Evolutionary conservation across 2,888 invertebrate genomes (phyloP).

Genomic region (Drosophila ezoana): DNA sequence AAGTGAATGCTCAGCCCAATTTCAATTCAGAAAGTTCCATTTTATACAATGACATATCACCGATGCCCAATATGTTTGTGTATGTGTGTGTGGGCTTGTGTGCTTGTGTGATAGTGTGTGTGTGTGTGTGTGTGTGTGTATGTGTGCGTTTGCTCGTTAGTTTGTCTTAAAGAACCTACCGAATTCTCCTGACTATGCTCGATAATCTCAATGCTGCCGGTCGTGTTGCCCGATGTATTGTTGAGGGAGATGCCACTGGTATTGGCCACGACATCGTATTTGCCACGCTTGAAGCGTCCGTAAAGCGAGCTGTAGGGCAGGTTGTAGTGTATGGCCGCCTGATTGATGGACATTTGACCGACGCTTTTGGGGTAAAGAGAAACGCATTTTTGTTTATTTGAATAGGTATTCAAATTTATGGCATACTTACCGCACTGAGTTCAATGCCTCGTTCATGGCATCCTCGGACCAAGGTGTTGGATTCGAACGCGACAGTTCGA

Average conservation of each 20-base stretch:
- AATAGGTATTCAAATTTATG: neutral
- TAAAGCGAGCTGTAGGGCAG: constrained; percentile 95
- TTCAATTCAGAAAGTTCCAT: neutral
- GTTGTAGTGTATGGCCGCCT: constrained; percentile 96
- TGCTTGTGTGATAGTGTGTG: neutral
- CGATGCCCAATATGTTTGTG: neutral
- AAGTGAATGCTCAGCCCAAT: neutral
- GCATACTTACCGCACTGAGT: constrained; percentile 91
- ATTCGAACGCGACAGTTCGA: constrained; percentile 94
- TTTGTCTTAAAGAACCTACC: constrained; percentile 72
- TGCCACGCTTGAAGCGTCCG: constrained; percentile 94
- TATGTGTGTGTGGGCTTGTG: neutral
- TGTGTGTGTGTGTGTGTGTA: neutral
- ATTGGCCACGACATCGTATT: constrained; percentile 88
- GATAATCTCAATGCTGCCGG: constrained; percentile 84
- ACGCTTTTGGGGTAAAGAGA: constrained; percentile 86
- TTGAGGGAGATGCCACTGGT: constrained; percentile 82
- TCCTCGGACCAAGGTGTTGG: constrained; percentile 98
- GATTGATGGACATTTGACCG: constrained; percentile 97
- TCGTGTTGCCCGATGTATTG: constrained; percentile 83
- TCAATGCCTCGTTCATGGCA: constrained; percentile 95
- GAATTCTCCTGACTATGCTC: constrained; percentile 85
- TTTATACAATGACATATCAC: neutral
- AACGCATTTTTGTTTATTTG: neutral
- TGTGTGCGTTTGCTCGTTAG: neutral